phyloP scores from a whole-genome alignment of 2,888 invertebrate species.

The Orthosia incerta region DNA sequence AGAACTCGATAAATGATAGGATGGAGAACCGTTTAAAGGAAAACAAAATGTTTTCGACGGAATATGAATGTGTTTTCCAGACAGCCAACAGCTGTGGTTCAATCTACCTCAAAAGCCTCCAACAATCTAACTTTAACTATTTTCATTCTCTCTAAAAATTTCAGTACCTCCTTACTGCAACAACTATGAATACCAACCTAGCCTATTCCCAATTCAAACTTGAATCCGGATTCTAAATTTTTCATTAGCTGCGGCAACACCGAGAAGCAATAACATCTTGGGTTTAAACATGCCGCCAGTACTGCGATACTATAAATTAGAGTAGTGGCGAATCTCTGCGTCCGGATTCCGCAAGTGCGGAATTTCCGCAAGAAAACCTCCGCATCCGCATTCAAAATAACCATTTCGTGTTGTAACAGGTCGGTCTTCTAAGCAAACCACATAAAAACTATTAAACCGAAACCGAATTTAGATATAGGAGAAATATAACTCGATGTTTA shows the following conservation, averaged over 20 bases:
- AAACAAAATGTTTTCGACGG: not conserved
- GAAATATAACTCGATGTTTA: not conserved
- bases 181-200: conserved; percentile 16
- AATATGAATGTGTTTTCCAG: not conserved
- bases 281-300: conserved; percentile 34
- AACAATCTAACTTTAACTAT: not conserved
- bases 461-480: not conserved
- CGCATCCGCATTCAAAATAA: not conserved
- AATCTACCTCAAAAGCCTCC: conserved; percentile 3
- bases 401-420: not conserved
- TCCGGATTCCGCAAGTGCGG: not conserved
- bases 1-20: not conserved
- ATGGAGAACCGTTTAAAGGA: conserved; percentile 2
- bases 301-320: conserved; percentile 3
- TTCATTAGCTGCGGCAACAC: conserved; percentile 51
- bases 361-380: not conserved
- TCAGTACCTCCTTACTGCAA: not conserved
- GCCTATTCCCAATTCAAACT: conserved; percentile 39
- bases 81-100: not conserved
- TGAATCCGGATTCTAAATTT: conserved; percentile 47
- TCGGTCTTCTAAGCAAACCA: not conserved
- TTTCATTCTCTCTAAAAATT: conserved; percentile 8
- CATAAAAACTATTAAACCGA: not conserved
- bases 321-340: not conserved
- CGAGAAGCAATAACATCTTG: conserved; percentile 40